These are phyloP conservation scores for Apogon hyalosoma DNA, from an alignment of 2,797 vertebrate genomes.

Conservation along the genomic window DNA sequence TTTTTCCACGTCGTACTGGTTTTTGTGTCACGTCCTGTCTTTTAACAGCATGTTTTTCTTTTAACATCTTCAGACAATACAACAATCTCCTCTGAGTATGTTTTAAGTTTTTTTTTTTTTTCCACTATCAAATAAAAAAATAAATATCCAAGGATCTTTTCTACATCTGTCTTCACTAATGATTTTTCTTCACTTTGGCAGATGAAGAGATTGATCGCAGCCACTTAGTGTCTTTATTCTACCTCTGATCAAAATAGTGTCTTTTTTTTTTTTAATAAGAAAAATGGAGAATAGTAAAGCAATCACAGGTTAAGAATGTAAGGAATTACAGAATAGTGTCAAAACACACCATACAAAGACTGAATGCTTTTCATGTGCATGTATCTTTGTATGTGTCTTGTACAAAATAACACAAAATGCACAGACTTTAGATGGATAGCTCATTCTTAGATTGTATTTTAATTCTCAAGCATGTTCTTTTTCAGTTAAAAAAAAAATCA, in stretches of 20 bases:
- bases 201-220: constrained; percentile 52
- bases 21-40: constrained; percentile 10
- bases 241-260: constrained; percentile 35
- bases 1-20: constrained; percentile 14
- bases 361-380: constrained; percentile 5
- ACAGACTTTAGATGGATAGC: no score
- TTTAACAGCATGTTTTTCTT: constrained; percentile 20
- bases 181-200: constrained; percentile 43
- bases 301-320: constrained; percentile 33
- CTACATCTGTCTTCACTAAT: constrained; percentile 9
- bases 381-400: constrained; percentile 5
- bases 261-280: constrained; percentile 18
- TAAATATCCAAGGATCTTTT: constrained; percentile 41
- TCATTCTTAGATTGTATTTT: no score
- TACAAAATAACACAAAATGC: no score
- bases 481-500: background rate
- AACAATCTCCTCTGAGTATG: constrained; percentile 26
- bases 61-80: constrained; percentile 35
- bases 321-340: constrained; percentile 17
- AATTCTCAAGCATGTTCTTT: background rate
- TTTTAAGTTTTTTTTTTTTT: constrained; percentile 28
- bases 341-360: constrained; percentile 20
- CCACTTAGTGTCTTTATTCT: constrained; percentile 42
- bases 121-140: constrained; percentile 30
- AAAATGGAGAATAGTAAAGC: constrained; percentile 39